Base-by-base conservation (phyloP, 64 coral and sea anemone genomes). In the Porites lutea region DNA sequence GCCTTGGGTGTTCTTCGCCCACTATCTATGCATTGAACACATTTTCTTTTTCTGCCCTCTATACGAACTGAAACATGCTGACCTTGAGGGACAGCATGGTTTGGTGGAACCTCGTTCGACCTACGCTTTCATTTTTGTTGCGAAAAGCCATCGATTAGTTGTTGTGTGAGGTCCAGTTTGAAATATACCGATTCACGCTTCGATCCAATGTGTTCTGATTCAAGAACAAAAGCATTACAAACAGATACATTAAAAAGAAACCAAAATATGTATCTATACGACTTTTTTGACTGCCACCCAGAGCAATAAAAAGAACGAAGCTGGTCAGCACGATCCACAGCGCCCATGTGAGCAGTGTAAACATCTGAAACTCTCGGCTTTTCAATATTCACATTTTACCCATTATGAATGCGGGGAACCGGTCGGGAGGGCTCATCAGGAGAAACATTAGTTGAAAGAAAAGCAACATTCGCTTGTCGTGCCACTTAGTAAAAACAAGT, bases 181-280 rank as follows among this genome's bases (percentile, higher is more conserved):
- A 64, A 64, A 14, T 13, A 10, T 10, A 15, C 61, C 61, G 12
- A 15, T 15, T 8, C 4, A 11, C 12, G 53, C 53, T 55, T 55
- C 5, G 5, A 55, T 11, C 53, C 10, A 55, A 5, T 11, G 5
- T 55, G 53, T 55, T 11, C 53, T 55, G 10, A 5, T 7, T 11
- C 5, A 55, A 55, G 16, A 13, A 64, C 12, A 64, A 64, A 18
- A 64, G 61, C 6, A 13, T 64, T 64, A 64, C 61, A 64, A n/a
- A 68, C 55, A 69, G 74, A 86, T 15, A 93, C 7, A 71, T 87
- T 59, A 71, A 88, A 55, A 21, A 87, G 18, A 88, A 55, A 79
- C 91, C 91, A 87, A 71, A 88, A 88, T 21, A 87, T 45, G 71
- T 93, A 88, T 49, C 23, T 69, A 64, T 93, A 88, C 83, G 74